Percentiles rank a stretch among this genome's conserved stretches.
Evolutionary conservation across 2,113 vertebrate genomes (phyloP).

Genomic region (Saguinus midas): DNA sequence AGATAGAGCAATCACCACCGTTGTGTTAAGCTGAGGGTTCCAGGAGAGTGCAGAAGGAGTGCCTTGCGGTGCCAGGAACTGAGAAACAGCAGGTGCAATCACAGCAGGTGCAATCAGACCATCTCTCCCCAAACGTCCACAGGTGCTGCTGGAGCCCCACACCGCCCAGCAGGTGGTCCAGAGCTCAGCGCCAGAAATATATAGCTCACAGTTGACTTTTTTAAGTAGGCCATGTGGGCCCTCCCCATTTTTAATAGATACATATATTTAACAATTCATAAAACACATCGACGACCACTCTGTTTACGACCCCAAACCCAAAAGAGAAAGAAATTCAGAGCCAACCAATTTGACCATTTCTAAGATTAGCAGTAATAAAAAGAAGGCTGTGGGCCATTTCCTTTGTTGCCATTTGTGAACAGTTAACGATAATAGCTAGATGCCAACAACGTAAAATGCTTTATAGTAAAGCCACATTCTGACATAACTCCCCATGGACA

Average conservation of each 20-base stretch:
- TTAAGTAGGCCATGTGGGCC: background rate
- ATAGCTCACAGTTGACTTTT: background rate
- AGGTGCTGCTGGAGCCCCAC: fast-evolving
- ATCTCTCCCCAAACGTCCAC: fast-evolving
- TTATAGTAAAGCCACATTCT: background rate
- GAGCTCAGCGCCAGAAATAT: no score
- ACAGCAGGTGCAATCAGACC: fast-evolving
- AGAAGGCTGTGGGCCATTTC: background rate
- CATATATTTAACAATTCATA: fast-evolving
- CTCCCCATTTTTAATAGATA: background rate
- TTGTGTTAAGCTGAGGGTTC: background rate
- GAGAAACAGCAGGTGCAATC: fast-evolving
- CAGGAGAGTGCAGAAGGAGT: fast-evolving
- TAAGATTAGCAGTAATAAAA: fast-evolving
- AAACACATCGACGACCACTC: background rate
- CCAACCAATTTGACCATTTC: background rate
- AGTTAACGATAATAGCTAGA: background rate
- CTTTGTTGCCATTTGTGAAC: fast-evolving
- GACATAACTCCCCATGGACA: background rate
- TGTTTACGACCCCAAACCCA: background rate
- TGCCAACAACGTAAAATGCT: fast-evolving
- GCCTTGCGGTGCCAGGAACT: fast-evolving
- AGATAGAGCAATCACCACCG: fast-evolving
- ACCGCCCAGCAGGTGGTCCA: fast-evolving
- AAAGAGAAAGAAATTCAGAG: background rate